Evolutionary conservation across 2,113 vertebrate genomes (phyloP), one percentile per base, ranked within the genome.

Genomic region (Gymnobelideus leadbeateri): DNA sequence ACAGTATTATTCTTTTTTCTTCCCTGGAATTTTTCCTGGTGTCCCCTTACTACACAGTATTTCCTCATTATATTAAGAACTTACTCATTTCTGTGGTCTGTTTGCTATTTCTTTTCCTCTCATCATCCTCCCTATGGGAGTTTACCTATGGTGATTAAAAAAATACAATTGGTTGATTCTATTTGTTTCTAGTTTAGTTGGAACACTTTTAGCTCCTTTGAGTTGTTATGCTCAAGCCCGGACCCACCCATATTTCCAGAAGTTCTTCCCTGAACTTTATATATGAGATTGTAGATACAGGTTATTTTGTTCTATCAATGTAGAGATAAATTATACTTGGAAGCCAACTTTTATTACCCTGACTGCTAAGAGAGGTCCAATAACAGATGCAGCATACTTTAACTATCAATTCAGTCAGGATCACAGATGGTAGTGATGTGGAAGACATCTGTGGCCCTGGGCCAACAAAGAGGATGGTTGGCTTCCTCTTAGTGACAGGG

Each of bases 371-470:
- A 96, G 90, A 94, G 93, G 92, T 90, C 92, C 96, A 95, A 95
- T 92, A 95, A 96, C 96, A 98, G 97, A 97, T 97, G 95, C 91
- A 98, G 89, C 91, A 96, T 91, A 96, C 97, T 97, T 96, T 95
- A 94, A 77, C 96, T 91, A 90, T 95, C 95, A 93, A 94, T 97
- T 97, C 96, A 55, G 0, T 93, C 8, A n/a, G 97, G 92, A 96
- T 96, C 94, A 96, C 97, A 98, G 97, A 97, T 96, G 96, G 96
- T 96, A 92, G 93, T 96, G 94, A 95, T 94, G 91, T 94, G 95
- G 93, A 96, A 96, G 95, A 97, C 96, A 97, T 97, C 95, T 98
- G 96, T 93, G 94, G 94, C 52, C 89, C 94, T 97, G 94, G 90
- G 95, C 91, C 49, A 90, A 94, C 94, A 89, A 91, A 55, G 91